These are phyloP conservation scores for Catharus bicknelli DNA, from an alignment of 2,113 vertebrate species.

Conservation along the genomic window DNA sequence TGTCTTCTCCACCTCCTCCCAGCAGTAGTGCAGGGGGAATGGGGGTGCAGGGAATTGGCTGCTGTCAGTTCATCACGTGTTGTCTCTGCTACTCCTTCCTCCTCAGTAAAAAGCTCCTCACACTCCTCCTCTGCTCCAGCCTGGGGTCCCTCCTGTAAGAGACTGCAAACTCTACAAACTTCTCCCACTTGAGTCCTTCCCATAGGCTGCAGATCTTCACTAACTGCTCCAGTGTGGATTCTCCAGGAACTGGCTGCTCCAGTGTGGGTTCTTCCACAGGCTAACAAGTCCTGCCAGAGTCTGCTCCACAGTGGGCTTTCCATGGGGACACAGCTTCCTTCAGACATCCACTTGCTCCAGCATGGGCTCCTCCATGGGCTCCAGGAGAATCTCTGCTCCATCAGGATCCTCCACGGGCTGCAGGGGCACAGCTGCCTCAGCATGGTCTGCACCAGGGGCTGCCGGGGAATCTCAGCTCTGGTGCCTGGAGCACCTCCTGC, in stretches of 20 bases:
- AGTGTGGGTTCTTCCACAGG: neutral
- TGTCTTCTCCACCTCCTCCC: neutral
- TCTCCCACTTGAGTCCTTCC: neutral
- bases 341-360: neutral
- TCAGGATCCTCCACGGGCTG: neutral
- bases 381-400: neutral
- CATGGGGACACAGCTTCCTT: neutral
- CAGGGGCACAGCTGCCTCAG: neutral
- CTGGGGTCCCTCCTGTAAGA: neutral
- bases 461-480: neutral
- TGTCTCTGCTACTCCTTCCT: neutral
- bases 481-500: neutral
- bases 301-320: neutral
- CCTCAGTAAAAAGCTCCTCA: neutral
- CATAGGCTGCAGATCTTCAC: neutral
- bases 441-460: neutral
- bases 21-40: neutral
- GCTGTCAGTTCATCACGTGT: neutral
- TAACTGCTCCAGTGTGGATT: neutral
- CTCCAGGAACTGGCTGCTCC: neutral
- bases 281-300: neutral
- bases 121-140: neutral
- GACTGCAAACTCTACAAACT: fast-evolving
- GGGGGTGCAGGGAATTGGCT: neutral
- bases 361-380: neutral